Conservation (phyloP, 2,888 invertebrate genomes). For the Hofmannophila pseudospretella region DNA sequence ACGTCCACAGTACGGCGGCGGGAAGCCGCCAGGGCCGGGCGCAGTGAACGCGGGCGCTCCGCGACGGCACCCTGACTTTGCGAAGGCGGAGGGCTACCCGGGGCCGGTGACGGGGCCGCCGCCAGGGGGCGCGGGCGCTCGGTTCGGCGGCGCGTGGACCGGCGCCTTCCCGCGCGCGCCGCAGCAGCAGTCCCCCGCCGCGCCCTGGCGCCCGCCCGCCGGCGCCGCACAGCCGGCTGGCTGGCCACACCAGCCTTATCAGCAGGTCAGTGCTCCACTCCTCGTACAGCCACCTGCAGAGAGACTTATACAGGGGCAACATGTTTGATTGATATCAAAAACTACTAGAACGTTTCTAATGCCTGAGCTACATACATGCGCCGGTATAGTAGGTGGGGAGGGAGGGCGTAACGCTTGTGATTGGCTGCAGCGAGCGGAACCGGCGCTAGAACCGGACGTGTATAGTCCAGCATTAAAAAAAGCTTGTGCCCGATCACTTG, state of each 20-base stretch:
- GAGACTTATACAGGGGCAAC: too few relatives aligned
- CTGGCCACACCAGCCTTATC: slow-evolving; percentile 62
- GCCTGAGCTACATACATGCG: too few relatives aligned
- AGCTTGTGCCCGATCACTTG: too few relatives aligned
- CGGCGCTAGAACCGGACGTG: too few relatives aligned
- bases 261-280: slow-evolving; percentile 31
- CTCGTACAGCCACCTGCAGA: too few relatives aligned
- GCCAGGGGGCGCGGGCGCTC: slow-evolving; percentile 24
- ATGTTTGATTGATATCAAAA: too few relatives aligned
- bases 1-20: slow-evolving; percentile 53
- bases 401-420: too few relatives aligned
- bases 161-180: slow-evolving; percentile 46
- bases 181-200: slow-evolving; percentile 46
- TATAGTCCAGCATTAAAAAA: too few relatives aligned
- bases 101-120: slow-evolving; percentile 15
- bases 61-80: slow-evolving; percentile 89
- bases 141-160: slow-evolving; percentile 27
- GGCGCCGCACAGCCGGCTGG: slow-evolving; percentile 41
- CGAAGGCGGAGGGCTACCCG: slow-evolving; percentile 72
- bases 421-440: too few relatives aligned
- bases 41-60: slow-evolving; percentile 75
- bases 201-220: slow-evolving; percentile 47
- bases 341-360: too few relatives aligned
- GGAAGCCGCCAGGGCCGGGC: slow-evolving; percentile 59
- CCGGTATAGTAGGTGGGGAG: too few relatives aligned